Base-by-base conservation (phyloP, 2,113 vertebrate species). In the Platichthys flesus region DNA sequence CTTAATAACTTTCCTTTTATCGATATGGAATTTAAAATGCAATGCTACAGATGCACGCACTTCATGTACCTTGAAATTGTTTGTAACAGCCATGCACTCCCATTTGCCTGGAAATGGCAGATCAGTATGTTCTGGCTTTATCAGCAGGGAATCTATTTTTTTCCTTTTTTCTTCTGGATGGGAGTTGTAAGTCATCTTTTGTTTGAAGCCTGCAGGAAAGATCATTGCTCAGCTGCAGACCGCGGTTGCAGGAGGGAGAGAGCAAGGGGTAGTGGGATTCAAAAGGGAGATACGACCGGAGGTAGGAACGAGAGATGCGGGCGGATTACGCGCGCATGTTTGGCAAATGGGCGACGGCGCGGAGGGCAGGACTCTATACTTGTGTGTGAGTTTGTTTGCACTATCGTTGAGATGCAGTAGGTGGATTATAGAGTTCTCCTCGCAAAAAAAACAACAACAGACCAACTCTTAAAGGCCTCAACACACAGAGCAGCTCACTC, bases 41-140 rank as follows among this genome's bases (percentile, higher is more conserved):
- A n/a, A 21, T 52, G 18, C 37, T 31, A 45, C 2, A 76, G 28
- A 66, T 16, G n/a, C 9, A 45, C 76, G 71, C 56, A 42, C 40
- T 24, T 26, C 23, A 26, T 57, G 24, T 45, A 69, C 68, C 65
- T 76, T 71, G 60, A 71, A 59, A 63, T 69, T 86, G 6, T 45
- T 78, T 9, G 60, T 52, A 59, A 58, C 62, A 64, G 26, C 72
- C 79, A 79, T 78, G 61, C 63, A 8, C 81, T 74, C 66, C 51
- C 66, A 54, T 71, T 82, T 88, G 82, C 86, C 83, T 88, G 79
- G 79, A 89, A 88, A 88, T 77, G 78, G 75, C 65, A 81, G 78
- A 86, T 85, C 71, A 80, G 73, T 85, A 54, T 76, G 61, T 76
- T 76, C 54, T 79, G 83, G 31, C 20, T 57, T 74, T 16, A 76